Evolutionary conservation across 2,113 vertebrate species (phyloP).

Genomic region (Vombatus ursinus): DNA sequence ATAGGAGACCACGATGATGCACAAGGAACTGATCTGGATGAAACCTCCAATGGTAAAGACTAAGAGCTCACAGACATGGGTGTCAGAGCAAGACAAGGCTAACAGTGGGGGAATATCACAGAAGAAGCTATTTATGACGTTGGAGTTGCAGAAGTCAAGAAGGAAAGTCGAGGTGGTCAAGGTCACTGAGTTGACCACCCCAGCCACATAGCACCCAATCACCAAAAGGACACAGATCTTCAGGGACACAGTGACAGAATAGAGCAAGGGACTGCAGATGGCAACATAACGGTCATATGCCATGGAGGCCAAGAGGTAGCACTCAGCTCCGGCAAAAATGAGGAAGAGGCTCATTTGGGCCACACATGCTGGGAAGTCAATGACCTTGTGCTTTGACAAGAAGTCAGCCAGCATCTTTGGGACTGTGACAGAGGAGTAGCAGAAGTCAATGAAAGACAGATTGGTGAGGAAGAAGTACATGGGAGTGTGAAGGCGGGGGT

Average conservation of each 20-base stretch:
- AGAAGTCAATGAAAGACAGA: conserved; percentile 80
- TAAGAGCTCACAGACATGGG: conserved; percentile 61
- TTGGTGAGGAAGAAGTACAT: conserved; percentile 83
- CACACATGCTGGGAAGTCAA: conserved; percentile 77
- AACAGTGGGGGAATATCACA: conserved; percentile 79
- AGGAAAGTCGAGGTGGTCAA: conserved; percentile 65
- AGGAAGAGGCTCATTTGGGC: conserved; percentile 77
- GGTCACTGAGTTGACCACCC: conserved; percentile 62
- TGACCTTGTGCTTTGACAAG: conserved; percentile 60
- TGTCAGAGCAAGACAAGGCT: conserved; percentile 75
- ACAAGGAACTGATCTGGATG: conserved; percentile 39
- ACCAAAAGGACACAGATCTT: conserved; percentile 61
- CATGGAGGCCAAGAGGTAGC: conserved; percentile 81
- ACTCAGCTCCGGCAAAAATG: conserved; percentile 79
- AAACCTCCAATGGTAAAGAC: conserved; percentile 43
- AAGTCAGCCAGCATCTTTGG: conserved; percentile 78
- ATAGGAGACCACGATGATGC: conserved; percentile 58
- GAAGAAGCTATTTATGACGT: conserved; percentile 70
- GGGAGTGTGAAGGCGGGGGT: conserved; percentile 60
- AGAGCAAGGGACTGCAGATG: conserved; percentile 81
- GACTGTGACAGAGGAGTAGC: conserved; percentile 80
- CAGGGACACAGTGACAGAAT: conserved; percentile 75
- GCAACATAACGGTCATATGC: conserved; percentile 82
- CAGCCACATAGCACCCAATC: conserved; percentile 66
- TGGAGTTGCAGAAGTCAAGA: conserved; percentile 76